A percentile compares a stretch with the other conserved stretches of the same genome.
These are phyloP conservation scores for Eucidaris tribuloides DNA, from an alignment of 35 echinoderm and acorn worm genomes.

Conservation along the genomic window DNA sequence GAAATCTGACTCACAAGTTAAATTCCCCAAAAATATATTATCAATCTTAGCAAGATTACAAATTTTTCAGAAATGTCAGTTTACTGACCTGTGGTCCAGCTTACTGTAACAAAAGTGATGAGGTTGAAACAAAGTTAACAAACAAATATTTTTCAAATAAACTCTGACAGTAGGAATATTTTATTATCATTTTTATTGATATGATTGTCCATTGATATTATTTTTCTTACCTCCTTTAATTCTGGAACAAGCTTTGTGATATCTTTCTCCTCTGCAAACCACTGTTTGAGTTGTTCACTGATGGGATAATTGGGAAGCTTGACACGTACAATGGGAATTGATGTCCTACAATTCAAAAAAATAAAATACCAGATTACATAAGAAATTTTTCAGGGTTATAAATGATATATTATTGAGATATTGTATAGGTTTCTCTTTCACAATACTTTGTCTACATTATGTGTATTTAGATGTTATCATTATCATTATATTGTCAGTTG, in stretches of 20 bases:
- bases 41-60: too few relatives aligned
- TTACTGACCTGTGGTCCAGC: background rate
- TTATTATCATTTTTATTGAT: background rate
- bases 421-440: background rate
- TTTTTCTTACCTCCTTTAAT: background rate
- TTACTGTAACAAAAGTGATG: background rate
- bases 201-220: background rate
- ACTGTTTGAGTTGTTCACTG: constrained; percentile 4
- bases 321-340: background rate
- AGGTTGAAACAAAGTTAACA: background rate
- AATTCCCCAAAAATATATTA: too few relatives aligned
- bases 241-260: background rate
- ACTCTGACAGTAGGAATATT: background rate
- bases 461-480: background rate
- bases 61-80: background rate
- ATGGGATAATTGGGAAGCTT: background rate
- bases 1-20: too few relatives aligned
- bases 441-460: background rate
- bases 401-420: background rate
- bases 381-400: background rate
- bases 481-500: background rate
- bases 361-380: background rate
- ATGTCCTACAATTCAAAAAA: background rate
- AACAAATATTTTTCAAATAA: background rate
- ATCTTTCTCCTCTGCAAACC: background rate